These are phyloP conservation scores for Apoderus coryli DNA, from an alignment of 2,888 invertebrate genomes.

Conservation along the genomic window DNA sequence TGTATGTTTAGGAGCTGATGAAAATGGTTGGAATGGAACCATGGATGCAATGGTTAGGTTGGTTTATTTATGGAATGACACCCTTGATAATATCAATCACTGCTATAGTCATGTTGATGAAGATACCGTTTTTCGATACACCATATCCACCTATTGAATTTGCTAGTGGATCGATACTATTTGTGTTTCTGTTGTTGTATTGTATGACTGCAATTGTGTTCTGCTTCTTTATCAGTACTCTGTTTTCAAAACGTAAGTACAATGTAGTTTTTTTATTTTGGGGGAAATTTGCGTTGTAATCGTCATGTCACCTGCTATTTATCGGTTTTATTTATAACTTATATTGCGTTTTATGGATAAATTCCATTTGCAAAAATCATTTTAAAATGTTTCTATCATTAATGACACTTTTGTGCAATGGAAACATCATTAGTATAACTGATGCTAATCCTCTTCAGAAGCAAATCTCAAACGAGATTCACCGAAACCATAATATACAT, in stretches of 20 bases:
- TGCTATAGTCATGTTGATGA: constrained; percentile 42
- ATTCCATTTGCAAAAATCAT: no score
- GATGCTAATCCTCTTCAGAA: no score
- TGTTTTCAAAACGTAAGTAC: constrained; percentile 58
- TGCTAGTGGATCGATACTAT: constrained; percentile 46
- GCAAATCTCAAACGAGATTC: no score
- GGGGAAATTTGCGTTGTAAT: no score
- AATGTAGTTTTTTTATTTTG: no score
- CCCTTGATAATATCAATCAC: constrained; percentile 47
- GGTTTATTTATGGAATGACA: constrained; percentile 66
- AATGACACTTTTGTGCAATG: no score
- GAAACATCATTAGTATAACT: no score
- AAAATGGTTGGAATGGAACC: constrained; percentile 80
- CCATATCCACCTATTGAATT: constrained; percentile 51
- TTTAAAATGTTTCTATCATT: no score
- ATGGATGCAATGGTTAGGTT: constrained; percentile 76
- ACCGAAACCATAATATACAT: no score
- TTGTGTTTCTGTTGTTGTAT: constrained; percentile 58
- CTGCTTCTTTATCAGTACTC: constrained; percentile 62
- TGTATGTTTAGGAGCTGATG: constrained; percentile 74
- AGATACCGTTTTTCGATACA: constrained; percentile 34
- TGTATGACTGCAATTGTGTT: constrained; percentile 53
- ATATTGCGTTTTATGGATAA: no score
- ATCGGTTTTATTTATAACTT: no score
- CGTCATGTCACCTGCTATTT: no score